Percentiles rank a stretch among this genome's conserved stretches.
Conservation (phyloP, 2,113 vertebrate genomes). For the Oncorhynchus keta region DNA sequence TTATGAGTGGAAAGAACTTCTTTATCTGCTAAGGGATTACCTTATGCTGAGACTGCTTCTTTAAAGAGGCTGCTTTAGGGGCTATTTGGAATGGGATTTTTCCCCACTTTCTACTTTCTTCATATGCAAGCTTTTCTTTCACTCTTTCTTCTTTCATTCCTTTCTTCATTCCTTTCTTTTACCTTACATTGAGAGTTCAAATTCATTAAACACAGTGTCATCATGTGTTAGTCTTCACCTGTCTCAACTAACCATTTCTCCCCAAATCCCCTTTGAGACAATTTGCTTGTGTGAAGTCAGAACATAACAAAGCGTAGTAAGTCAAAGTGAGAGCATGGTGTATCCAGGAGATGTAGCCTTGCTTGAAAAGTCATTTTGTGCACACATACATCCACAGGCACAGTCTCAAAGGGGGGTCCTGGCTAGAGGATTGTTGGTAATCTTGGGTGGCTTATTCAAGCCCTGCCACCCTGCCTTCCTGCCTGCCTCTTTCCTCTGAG, state of each 20-base stretch:
- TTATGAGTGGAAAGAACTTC: slow-evolving; percentile 68
- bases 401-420: not conserved
- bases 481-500: slow-evolving; percentile 14
- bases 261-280: slow-evolving; percentile 35
- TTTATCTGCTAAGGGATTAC: slow-evolving; percentile 74
- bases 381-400: not conserved
- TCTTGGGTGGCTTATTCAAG: slow-evolving; percentile 27
- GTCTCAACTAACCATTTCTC: slow-evolving; percentile 36
- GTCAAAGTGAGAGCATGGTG: slow-evolving; percentile 35
- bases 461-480: slow-evolving; percentile 17
- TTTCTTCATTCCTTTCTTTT: slow-evolving; percentile 48
- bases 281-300: slow-evolving; percentile 27
- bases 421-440: slow-evolving; percentile 33
- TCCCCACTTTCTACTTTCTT: not conserved
- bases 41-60: slow-evolving; percentile 70
- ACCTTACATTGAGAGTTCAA: slow-evolving; percentile 49
- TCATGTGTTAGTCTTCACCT: slow-evolving; percentile 53
- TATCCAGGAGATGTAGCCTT: slow-evolving; percentile 22
- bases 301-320: slow-evolving; percentile 34
- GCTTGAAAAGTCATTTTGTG: not conserved
- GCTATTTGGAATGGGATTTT: slow-evolving; percentile 43
- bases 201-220: slow-evolving; percentile 56
- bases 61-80: slow-evolving; percentile 63
- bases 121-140: slow-evolving; percentile 9
- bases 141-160: slow-evolving; percentile 17